A percentile compares a stretch with the other conserved stretches of the same genome.
Evolutionary conservation across 2,113 vertebrate species (phyloP).

Genomic region (Channa maculata): DNA sequence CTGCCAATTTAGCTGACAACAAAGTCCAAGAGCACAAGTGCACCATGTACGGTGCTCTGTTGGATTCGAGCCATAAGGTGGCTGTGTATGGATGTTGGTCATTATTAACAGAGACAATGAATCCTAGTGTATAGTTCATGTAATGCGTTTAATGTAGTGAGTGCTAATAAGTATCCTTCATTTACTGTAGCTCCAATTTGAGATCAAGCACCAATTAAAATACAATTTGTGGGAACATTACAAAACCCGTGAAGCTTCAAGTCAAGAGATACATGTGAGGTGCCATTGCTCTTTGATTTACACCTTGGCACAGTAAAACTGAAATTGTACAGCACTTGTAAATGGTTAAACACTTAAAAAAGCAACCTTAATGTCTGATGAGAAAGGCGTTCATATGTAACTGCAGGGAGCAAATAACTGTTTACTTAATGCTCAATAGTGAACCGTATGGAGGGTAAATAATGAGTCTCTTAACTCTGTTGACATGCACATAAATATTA

Average conservation of each 20-base stretch:
- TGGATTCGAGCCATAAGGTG: not conserved
- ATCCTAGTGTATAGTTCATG: not conserved
- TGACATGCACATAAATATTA: slow-evolving; percentile 47
- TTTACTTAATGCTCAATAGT: too few relatives aligned
- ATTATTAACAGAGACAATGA: slow-evolving; percentile 15
- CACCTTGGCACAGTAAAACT: not conserved
- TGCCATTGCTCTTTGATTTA: too few relatives aligned
- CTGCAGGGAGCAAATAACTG: not conserved
- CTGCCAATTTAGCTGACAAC: too few relatives aligned
- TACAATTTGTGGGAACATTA: not conserved
- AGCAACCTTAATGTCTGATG: not conserved
- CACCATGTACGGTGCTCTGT: not conserved
- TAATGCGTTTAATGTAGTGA: not conserved
- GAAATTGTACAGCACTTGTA: not conserved
- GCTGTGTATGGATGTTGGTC: not conserved
- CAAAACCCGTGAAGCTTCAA: not conserved
- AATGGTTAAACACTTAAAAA: not conserved
- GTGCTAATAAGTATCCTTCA: slow-evolving; percentile 9
- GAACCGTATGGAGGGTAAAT: not conserved
- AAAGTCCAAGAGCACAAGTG: not conserved
- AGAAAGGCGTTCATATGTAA: not conserved
- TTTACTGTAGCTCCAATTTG: not conserved
- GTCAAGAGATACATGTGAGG: too few relatives aligned
- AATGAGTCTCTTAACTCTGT: slow-evolving; percentile 38
- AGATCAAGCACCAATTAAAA: not conserved